A percentile compares a stretch with the other conserved stretches of the same genome.
phyloP scores from a whole-genome alignment of 1,140 invertebrate genomes.

The Venturia canescens region DNA sequence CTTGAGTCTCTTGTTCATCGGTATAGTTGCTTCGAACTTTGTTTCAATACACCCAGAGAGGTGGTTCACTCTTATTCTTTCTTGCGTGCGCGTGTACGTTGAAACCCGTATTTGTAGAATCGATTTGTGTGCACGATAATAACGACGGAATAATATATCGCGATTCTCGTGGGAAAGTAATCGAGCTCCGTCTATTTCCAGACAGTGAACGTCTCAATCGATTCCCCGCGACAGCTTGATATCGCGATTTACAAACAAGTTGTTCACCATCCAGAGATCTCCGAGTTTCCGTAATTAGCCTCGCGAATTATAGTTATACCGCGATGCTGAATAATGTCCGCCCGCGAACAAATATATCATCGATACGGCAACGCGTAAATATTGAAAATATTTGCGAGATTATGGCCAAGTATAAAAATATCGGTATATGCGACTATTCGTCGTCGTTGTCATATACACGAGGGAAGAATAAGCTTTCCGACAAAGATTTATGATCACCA shows the following conservation, averaged over 20 bases:
- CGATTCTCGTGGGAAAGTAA: slow-evolving; percentile 11
- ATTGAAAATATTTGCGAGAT: neutral
- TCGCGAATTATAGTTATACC: neutral
- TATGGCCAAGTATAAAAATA: too few relatives aligned
- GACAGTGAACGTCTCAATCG: slow-evolving; percentile 29
- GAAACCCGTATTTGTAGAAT: too few relatives aligned
- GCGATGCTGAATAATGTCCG: neutral
- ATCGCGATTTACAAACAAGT: neutral
- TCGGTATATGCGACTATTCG: too few relatives aligned
- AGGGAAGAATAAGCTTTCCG: neutral
- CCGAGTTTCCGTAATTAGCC: neutral
- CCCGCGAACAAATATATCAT: neutral
- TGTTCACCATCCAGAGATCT: neutral
- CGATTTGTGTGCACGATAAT: neutral
- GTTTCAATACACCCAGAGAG: too few relatives aligned
- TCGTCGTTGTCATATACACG: too few relatives aligned
- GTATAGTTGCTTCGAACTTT: neutral
- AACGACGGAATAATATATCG: neutral
- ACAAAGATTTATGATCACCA: slow-evolving; percentile 15
- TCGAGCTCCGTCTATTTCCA: neutral
- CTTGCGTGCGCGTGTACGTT: too few relatives aligned
- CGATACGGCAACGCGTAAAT: neutral
- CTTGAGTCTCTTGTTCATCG: too few relatives aligned
- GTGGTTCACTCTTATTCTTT: too few relatives aligned
- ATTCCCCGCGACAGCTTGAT: slow-evolving; percentile 21